phyloP scores from a whole-genome alignment of 1,140 invertebrate species.

The Thrips palmi region DNA sequence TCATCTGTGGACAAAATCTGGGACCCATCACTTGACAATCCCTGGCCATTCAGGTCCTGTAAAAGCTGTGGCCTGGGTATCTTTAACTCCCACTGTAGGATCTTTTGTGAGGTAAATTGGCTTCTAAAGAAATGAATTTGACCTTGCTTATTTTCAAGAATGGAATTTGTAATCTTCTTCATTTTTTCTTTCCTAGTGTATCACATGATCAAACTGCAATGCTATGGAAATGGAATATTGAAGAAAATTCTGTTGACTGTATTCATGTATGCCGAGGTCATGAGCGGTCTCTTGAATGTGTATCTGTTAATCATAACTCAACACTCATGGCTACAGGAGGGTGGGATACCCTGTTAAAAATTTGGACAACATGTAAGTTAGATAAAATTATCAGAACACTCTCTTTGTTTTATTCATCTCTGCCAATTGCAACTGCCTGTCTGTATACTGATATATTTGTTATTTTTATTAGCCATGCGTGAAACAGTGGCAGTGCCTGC shows the following conservation, averaged over 20 bases:
- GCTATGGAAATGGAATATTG: slow-evolving; percentile 75
- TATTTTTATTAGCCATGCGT: slow-evolving; percentile 18
- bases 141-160: slow-evolving; percentile 2
- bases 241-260: slow-evolving; percentile 58
- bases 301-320: slow-evolving; percentile 46
- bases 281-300: slow-evolving; percentile 69
- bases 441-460: slow-evolving; percentile 3
- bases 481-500: slow-evolving; percentile 1
- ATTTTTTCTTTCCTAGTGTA: slow-evolving; percentile 33
- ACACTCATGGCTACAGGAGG: slow-evolving; percentile 70
- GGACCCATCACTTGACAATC: slow-evolving; percentile 63
- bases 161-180: slow-evolving; percentile 5
- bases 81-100: slow-evolving; percentile 36
- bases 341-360: slow-evolving; percentile 71
- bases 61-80: slow-evolving; percentile 76
- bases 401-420: neutral
- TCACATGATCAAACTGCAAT: slow-evolving; percentile 86
- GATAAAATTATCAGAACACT: neutral
- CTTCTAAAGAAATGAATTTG: slow-evolving; percentile 8
- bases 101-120: slow-evolving; percentile 49
- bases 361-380: slow-evolving; percentile 47
- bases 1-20: slow-evolving; percentile 72
- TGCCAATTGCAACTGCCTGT: slow-evolving; percentile 10
- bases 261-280: slow-evolving; percentile 71
- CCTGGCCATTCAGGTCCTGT: slow-evolving; percentile 71